These are phyloP conservation scores for Ctenoplectra terminalis DNA, from an alignment of 1,140 invertebrate species.

Conservation along the genomic window DNA sequence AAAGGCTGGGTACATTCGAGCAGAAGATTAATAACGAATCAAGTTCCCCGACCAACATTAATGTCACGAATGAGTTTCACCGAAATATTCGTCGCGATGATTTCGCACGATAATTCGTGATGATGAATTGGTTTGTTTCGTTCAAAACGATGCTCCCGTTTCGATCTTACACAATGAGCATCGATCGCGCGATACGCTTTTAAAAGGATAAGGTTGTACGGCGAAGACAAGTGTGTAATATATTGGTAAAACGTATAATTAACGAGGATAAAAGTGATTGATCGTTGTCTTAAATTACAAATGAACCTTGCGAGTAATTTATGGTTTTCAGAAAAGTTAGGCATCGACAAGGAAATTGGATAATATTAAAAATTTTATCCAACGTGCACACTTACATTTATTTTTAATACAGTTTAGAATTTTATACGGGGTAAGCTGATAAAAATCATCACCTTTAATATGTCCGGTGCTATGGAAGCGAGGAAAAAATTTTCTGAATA, in stretches of 20 bases:
- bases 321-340: no score
- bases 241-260: neutral
- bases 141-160: neutral
- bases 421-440: no score
- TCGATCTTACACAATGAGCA: neutral
- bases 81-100: slow-evolving; percentile 1
- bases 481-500: no score
- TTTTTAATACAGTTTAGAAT: no score
- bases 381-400: no score
- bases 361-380: no score
- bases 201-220: neutral
- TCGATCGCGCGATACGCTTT: neutral
- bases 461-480: no score
- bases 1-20: slow-evolving; percentile 60
- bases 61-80: slow-evolving; percentile 10
- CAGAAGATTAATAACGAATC: slow-evolving; percentile 58
- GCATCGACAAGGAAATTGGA: no score
- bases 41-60: slow-evolving; percentile 16
- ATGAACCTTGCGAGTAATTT: no score
- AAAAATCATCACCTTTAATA: no score
- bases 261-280: neutral
- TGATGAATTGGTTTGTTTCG: neutral
- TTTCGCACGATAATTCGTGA: neutral
- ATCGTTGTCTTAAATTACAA: no score
- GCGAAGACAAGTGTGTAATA: neutral